These are phyloP conservation scores for Rhynchonema sp. DNA, from an alignment of 2,888 invertebrate species.

Conservation along the genomic window DNA sequence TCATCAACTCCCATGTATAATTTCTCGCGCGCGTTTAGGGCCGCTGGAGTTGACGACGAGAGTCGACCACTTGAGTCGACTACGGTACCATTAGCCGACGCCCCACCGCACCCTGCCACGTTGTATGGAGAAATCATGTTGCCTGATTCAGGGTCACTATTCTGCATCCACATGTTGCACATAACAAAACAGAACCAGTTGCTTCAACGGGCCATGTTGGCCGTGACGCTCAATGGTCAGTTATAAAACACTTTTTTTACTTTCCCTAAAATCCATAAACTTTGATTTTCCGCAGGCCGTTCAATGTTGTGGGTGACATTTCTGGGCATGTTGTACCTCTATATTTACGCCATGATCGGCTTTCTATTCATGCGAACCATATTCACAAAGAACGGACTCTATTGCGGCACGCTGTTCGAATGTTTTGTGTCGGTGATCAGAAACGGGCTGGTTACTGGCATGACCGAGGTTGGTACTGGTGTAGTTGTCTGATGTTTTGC, in stretches of 20 bases:
- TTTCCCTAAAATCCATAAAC: neutral
- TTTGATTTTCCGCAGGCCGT: slow-evolving; percentile 14
- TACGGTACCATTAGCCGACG: no score
- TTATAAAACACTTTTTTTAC: neutral
- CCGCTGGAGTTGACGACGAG: no score
- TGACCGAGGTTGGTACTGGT: slow-evolving; percentile 28
- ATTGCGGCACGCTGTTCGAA: slow-evolving; percentile 29
- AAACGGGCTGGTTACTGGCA: slow-evolving; percentile 30
- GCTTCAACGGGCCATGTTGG: slow-evolving; percentile 27
- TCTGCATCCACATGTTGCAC: slow-evolving; percentile 29
- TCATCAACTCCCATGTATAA: no score
- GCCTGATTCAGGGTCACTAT: slow-evolving; percentile 22
- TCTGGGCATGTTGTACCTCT: slow-evolving; percentile 30
- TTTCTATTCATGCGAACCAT: slow-evolving; percentile 30
- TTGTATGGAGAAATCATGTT: neutral
- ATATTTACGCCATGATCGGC: slow-evolving; percentile 30
- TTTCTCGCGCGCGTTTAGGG: no score
- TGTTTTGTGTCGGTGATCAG: slow-evolving; percentile 30
- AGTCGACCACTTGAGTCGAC: no score
- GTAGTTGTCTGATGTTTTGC: slow-evolving; percentile 10
- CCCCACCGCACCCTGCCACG: no score
- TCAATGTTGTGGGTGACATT: slow-evolving; percentile 31
- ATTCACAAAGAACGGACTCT: slow-evolving; percentile 24
- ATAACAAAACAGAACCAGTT: slow-evolving; percentile 28
- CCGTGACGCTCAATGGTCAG: slow-evolving; percentile 29